Percentiles rank a stretch among this genome's conserved stretches.
phyloP scores from a whole-genome alignment of 2,888 invertebrate genomes.

The Cotesia congregata region DNA sequence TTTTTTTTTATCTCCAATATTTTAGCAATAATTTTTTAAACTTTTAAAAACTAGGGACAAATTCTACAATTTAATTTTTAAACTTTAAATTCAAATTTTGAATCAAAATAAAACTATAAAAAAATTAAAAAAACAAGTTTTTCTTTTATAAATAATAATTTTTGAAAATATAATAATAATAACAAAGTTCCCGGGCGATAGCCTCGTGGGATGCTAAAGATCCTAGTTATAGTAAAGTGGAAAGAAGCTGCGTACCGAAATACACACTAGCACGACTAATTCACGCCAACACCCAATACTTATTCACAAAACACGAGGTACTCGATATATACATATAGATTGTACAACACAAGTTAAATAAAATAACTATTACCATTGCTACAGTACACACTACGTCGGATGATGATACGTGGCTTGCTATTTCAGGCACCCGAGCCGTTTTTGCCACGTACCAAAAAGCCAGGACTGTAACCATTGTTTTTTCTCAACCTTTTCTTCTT shows the following conservation, averaged over 20 bases:
- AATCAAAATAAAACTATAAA: not conserved
- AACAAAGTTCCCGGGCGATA: conserved; percentile 34
- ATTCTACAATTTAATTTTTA: not conserved
- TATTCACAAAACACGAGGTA: conserved; percentile 18
- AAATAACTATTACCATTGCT: not conserved
- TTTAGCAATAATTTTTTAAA: no score
- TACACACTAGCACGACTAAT: conserved; percentile 62
- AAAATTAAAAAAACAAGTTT: no score
- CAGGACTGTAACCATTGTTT: conserved; percentile 55
- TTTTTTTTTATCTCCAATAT: no score
- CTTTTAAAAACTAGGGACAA: no score
- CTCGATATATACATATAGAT: not conserved
- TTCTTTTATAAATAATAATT: no score
- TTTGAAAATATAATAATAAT: not conserved
- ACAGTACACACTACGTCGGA: conserved; percentile 38
- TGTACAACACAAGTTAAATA: conserved; percentile 12
- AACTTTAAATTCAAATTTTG: no score
- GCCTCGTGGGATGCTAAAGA: conserved; percentile 50
- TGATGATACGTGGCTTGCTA: conserved; percentile 59
- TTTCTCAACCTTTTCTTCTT: not conserved
- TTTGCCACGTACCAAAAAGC: conserved; percentile 53
- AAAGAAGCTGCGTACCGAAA: conserved; percentile 61
- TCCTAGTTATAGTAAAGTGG: conserved; percentile 24
- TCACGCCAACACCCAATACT: conserved; percentile 55
- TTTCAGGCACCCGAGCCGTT: conserved; percentile 63